These are phyloP conservation scores for Macquaria australasica DNA, from an alignment of 2,113 vertebrate species.

Conservation along the genomic window DNA sequence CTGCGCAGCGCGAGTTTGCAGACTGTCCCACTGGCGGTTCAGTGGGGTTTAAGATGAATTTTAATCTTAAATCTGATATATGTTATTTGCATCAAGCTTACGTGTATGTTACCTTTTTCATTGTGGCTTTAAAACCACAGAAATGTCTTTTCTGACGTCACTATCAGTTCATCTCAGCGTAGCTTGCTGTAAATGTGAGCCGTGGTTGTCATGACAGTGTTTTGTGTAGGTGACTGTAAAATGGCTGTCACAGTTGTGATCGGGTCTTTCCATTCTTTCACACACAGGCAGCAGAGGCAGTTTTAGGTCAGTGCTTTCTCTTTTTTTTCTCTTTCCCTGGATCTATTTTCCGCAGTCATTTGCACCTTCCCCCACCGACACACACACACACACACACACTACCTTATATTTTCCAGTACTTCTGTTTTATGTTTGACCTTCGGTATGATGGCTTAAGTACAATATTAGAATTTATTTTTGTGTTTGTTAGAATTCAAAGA, in stretches of 20 bases:
- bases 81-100: constrained; percentile 2
- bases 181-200: background rate
- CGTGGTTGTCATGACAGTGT: constrained; percentile 2
- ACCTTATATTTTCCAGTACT: constrained; percentile 26
- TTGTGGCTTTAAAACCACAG: background rate
- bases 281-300: constrained; percentile 30
- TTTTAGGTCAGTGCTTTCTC: constrained; percentile 44
- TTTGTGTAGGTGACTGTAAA: constrained; percentile 21
- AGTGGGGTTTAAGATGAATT: background rate
- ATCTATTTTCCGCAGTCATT: constrained; percentile 39
- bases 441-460: background rate
- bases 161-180: background rate
- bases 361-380: background rate
- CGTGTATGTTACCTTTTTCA: background rate
- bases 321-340: background rate
- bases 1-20: background rate
- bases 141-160: background rate
- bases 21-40: background rate
- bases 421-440: constrained; percentile 29
- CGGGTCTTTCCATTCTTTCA: constrained; percentile 50
- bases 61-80: constrained; percentile 6
- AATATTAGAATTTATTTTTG: background rate
- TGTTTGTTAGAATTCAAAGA: background rate
- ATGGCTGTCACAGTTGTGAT: constrained; percentile 32
- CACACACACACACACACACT: constrained; percentile 3